phyloP scores from a whole-genome alignment of 2,888 invertebrate genomes.

The Mesochorus sp. region DNA sequence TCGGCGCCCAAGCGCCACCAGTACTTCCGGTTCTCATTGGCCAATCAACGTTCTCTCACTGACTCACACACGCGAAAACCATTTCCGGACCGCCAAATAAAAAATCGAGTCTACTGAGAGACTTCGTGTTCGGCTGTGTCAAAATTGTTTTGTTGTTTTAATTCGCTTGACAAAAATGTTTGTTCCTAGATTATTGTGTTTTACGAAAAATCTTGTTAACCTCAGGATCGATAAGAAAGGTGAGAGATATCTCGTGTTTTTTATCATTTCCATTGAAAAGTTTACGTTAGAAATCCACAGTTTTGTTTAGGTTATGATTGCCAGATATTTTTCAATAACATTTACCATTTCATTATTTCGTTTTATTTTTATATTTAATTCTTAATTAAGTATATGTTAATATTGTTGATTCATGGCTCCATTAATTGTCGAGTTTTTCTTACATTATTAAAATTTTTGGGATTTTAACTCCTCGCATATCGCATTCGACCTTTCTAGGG shows the following conservation, averaged over 20 bases:
- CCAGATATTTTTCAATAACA: background rate
- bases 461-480: background rate
- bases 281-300: background rate
- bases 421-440: background rate
- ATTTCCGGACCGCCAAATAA: conserved; percentile 60
- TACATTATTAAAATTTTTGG: background rate
- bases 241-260: conserved; percentile 22
- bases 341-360: too few relatives aligned
- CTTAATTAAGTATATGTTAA: background rate
- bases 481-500: conserved; percentile 23
- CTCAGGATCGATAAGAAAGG: conserved; percentile 35
- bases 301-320: conserved; percentile 48
- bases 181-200: conserved; percentile 27
- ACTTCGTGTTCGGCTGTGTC: conserved; percentile 2
- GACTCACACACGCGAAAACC: background rate
- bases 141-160: conserved; percentile 21
- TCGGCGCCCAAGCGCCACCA: conserved; percentile 4
- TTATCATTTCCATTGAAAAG: background rate
- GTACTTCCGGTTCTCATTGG: conserved; percentile 20
- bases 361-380: background rate
- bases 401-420: background rate
- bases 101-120: conserved; percentile 26
- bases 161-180: conserved; percentile 30
- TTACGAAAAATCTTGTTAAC: conserved; percentile 14
- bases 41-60: conserved; percentile 39